Percentiles rank a stretch among this genome's conserved stretches.
These are phyloP conservation scores for Rhabdomys dilectus DNA, from an alignment of 2,113 vertebrate genomes.

Conservation along the genomic window DNA sequence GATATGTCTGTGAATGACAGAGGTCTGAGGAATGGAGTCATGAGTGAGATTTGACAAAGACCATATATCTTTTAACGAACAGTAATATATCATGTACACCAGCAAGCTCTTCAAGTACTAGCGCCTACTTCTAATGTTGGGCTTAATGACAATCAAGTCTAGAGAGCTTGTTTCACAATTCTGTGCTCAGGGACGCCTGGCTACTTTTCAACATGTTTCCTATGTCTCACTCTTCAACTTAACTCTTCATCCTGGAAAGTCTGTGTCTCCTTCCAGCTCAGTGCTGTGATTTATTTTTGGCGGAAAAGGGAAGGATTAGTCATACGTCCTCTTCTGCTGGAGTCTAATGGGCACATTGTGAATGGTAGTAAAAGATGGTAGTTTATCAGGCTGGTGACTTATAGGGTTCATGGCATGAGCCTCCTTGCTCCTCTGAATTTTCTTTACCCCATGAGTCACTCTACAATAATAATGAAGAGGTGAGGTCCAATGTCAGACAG, in stretches of 20 bases:
- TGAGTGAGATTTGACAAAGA: not conserved
- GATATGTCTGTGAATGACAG: not conserved
- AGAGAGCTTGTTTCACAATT: not conserved
- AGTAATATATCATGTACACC: not conserved
- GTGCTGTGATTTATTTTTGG: slow-evolving; percentile 79
- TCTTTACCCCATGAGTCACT: slow-evolving; percentile 70
- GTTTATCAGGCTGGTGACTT: slow-evolving; percentile 75
- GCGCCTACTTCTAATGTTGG: not conserved
- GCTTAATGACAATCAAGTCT: slow-evolving; percentile 40
- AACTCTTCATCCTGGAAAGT: slow-evolving; percentile 76
- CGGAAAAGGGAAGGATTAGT: slow-evolving; percentile 76
- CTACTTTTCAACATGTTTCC: slow-evolving; percentile 72
- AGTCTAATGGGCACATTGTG: slow-evolving; percentile 73
- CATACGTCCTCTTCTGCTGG: slow-evolving; percentile 70
- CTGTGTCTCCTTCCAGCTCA: slow-evolving; percentile 74
- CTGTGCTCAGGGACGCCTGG: slow-evolving; percentile 55
- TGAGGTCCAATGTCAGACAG: slow-evolving; percentile 64
- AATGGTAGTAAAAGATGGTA: slow-evolving; percentile 63
- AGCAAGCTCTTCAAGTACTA: not conserved
- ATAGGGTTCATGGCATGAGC: slow-evolving; percentile 8
- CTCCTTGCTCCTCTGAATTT: slow-evolving; percentile 24
- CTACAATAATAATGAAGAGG: slow-evolving; percentile 66
- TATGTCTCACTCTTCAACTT: slow-evolving; percentile 69
- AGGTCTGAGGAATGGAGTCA: not conserved
- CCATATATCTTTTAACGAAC: not conserved